Evolutionary conservation across 2,797 vertebrate genomes (phyloP), one percentile per base, ranked within the genome.

Genomic region (Typhlichthys eigenmanni): DNA sequence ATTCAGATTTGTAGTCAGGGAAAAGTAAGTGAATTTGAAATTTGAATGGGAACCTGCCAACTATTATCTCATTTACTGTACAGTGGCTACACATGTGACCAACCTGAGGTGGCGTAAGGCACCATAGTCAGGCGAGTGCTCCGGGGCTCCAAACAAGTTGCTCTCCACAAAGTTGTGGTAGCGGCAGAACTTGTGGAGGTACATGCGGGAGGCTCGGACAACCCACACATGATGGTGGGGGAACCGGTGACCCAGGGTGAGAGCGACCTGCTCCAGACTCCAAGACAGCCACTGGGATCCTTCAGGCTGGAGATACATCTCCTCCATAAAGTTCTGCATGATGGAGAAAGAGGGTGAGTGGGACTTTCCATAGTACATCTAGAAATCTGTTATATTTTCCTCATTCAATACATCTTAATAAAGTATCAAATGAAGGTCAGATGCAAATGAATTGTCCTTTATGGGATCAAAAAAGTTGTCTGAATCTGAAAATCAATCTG

Each of bases 131-230:
- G 84, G 16, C 2, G 71, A 65, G 71, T 99, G 96, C 85, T 96
- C 94, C 13, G 97, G 98, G 0, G 95, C 96, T 53, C 98, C 97
- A 68, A 99, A 99, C 92, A 95, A 87, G 90, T 97, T 98, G 86
- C 96, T 96, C 0, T 91, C 92, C 82, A 99, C 96, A 66, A 99
- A 99, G 89, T 99, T 95, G 74, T 93, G 91, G 11, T 98, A 99
- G 88, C 96, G 96, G 91, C 95, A 98, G 92, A 99, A 99, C 86
- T 98, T 99, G 90, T 98, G 95, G 64, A 99, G 91, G 70, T 99
- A 95, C 94, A 98, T 96, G 64, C 84, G 92, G 12, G 96, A 98
- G 14, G 96, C 95, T 48, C 95, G 91, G 64, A 99, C 86, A 74
- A 99, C 90, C 98, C 98, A 99, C 12, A 99, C 75, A 1, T 95